Conservation (phyloP, 2,797 vertebrate genomes). For the Falco biarmicus region DNA sequence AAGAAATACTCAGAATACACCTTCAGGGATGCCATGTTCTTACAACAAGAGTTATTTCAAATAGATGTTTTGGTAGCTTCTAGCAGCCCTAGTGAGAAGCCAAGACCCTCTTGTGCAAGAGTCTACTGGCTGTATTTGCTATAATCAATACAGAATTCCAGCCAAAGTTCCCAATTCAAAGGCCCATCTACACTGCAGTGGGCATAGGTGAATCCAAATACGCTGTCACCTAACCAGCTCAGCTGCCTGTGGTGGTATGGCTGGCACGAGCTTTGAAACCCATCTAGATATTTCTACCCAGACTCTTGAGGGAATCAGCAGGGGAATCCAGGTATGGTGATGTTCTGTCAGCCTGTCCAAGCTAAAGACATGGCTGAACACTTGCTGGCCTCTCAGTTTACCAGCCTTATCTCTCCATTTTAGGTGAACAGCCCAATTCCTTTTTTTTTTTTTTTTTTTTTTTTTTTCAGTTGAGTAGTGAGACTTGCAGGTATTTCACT, state of each 20-base stretch:
- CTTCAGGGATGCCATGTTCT: not conserved
- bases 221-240: not conserved
- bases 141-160: not conserved
- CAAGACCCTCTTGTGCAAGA: not conserved
- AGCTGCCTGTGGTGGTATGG: not conserved
- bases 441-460: not conserved
- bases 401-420: not conserved
- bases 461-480: not conserved
- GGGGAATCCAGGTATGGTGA: not conserved
- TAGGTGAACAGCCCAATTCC: not conserved
- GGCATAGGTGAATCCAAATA: not conserved
- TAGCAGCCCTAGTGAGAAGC: not conserved
- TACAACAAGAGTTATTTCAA: not conserved
- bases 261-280: not conserved
- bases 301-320: fast-evolving
- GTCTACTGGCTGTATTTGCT: not conserved
- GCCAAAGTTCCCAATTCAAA: not conserved
- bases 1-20: not conserved
- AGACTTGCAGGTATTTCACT: not conserved
- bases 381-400: not conserved
- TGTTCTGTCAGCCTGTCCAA: not conserved
- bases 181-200: not conserved
- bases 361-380: not conserved
- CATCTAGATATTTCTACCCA: not conserved
- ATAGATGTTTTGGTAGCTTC: not conserved